Percentiles rank a stretch among this genome's conserved stretches.
These are phyloP conservation scores for Leptinotarsa juncta DNA, from an alignment of 2,888 invertebrate species.

Conservation along the genomic window DNA sequence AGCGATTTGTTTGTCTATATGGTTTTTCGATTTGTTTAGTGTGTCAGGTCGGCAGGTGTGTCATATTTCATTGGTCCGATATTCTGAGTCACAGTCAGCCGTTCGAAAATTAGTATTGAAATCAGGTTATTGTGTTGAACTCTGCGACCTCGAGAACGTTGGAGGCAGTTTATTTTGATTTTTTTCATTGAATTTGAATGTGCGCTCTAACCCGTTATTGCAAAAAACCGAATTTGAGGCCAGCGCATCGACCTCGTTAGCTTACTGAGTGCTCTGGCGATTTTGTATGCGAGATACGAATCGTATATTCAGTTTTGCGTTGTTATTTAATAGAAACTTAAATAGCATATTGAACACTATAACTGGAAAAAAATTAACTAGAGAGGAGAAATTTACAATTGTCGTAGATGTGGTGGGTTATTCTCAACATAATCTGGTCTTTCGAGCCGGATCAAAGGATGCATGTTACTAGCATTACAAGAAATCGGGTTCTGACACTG, in stretches of 20 bases:
- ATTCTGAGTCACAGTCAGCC: constrained; percentile 10
- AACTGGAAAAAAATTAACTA: no score
- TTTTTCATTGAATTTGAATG: neutral
- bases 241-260: constrained; percentile 2
- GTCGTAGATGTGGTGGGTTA: no score
- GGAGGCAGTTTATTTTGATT: constrained; percentile 8
- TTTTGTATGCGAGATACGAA: neutral
- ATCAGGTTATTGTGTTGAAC: constrained; percentile 4
- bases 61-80: neutral
- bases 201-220: neutral
- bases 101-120: neutral
- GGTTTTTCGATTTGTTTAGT: constrained; percentile 6
- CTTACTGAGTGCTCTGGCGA: neutral
- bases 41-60: constrained; percentile 19
- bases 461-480: no score
- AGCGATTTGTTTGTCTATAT: constrained; percentile 4
- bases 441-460: no score
- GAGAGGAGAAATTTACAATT: no score
- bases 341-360: no score
- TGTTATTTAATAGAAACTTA: no score
- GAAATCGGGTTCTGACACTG: no score
- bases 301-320: neutral
- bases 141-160: neutral
- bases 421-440: no score
- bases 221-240: neutral